Conservation (phyloP, 2,888 invertebrate genomes). For the Drosophila putrida region DNA sequence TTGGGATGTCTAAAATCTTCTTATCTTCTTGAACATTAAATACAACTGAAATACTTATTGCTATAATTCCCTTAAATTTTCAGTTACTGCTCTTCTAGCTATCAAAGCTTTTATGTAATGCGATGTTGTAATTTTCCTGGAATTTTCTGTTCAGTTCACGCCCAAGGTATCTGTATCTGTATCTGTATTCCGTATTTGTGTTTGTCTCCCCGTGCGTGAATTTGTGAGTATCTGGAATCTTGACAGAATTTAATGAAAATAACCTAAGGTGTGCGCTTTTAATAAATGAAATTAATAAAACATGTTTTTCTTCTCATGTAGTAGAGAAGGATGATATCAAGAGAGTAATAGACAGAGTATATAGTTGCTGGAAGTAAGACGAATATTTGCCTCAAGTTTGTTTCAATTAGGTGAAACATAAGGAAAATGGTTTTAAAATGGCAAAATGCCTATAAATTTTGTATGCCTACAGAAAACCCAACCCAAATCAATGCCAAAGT, state of each 20-base stretch:
- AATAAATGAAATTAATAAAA: conserved; percentile 82
- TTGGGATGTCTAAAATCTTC: neutral
- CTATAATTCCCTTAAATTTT: neutral
- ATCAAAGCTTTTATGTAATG: conserved; percentile 12
- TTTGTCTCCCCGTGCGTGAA: conserved; percentile 27
- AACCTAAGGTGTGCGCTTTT: conserved; percentile 73
- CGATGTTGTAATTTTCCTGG: conserved; percentile 35
- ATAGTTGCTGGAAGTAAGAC: conserved; percentile 6
- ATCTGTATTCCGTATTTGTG: neutral
- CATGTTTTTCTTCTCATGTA: conserved; percentile 47
- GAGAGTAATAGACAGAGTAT: neutral
- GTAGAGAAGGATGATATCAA: neutral
- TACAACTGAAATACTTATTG: neutral
- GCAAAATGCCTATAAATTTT: conserved; percentile 36
- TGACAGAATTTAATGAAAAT: conserved; percentile 65
- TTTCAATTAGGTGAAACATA: conserved; percentile 59
- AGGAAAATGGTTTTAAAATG: conserved; percentile 43
- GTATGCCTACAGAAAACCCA: neutral
- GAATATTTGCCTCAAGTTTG: conserved; percentile 47
- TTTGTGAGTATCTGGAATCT: conserved; percentile 13
- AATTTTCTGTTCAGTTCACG: conserved; percentile 36
- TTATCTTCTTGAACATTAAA: neutral
- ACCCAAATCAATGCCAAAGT: conserved; percentile 72
- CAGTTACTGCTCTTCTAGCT: neutral
- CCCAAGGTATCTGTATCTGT: conserved; percentile 19